Evolutionary conservation across 2,888 invertebrate species (phyloP), one percentile per base, ranked within the genome.

Genomic region (Dryobotodes eremita): DNA sequence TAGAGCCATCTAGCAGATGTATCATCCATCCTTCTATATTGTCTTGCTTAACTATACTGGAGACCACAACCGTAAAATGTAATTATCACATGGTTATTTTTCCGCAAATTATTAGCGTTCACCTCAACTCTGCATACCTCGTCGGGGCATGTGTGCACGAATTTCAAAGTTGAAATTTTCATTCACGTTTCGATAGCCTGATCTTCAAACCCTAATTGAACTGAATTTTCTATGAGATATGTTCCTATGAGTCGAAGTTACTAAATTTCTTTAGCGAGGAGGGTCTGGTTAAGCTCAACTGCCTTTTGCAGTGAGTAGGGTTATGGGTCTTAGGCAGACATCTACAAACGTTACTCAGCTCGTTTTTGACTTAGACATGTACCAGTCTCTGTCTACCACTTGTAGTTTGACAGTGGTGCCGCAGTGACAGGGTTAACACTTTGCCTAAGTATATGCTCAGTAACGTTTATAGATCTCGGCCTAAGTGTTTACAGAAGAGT

Each of bases 211-310:
- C 78, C 3, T 71, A 71, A 81, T 83, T 83, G 61, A 77, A 83
- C 36, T 71, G 62, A 83, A 83, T 77, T 81, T 71, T 83, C 68
- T 53, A 81, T 78, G 79, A 83, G 79, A 78, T 46, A 53, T 76
- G 57, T 57, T 71, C 46, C 50, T 23, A 26, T 42, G 55, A 50
- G 31, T 68, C 23, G 57, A 70, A 55, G 71, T 71, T 78, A 13
- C 71, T 57, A 13, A 68, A 65, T 71, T 68, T 71, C 65, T 57
- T 31, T 23, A 17, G 50, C 61, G 53, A 46, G 46, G 2, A 66
- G 71, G 53, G 65, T 66, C 23, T 59, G 59, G 31, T 68, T 55
- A 55, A 77, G 59, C 53, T 55, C 70, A 61, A 65, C 53, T 82
- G 31, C 26, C 55, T 23, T 75, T 36, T n/a, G 55, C 80, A 75